A percentile compares a stretch with the other conserved stretches of the same genome.
These are phyloP conservation scores for Camponotus vicinus DNA, from an alignment of 1,140 invertebrate species.

Conservation along the genomic window DNA sequence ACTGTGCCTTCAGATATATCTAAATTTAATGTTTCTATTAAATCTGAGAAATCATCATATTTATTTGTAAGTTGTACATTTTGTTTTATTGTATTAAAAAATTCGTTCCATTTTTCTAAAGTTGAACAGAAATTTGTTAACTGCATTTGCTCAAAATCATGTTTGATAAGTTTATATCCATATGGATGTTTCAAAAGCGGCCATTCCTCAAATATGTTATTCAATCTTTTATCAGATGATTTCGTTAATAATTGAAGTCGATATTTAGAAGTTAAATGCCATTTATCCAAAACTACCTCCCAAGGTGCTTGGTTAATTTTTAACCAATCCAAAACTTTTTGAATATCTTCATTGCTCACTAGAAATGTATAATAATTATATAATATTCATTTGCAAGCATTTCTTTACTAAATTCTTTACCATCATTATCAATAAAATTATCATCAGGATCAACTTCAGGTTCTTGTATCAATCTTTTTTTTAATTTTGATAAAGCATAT, in stretches of 20 bases:
- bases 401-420: no score
- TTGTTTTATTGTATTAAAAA: background rate
- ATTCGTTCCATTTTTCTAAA: slow-evolving; percentile 6
- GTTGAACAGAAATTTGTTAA: background rate
- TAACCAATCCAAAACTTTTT: no score
- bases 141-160: slow-evolving; percentile 5
- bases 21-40: slow-evolving; percentile 7
- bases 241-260: background rate
- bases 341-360: no score
- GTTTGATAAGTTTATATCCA: background rate
- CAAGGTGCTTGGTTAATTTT: no score
- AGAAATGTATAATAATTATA: no score
- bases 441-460: no score
- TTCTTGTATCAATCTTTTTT: no score
- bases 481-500: no score
- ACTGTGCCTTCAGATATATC: background rate
- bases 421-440: no score
- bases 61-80: background rate
- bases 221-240: slow-evolving; percentile 1
- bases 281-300: no score
- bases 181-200: slow-evolving; percentile 12
- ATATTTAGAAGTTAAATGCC: background rate
- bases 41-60: slow-evolving; percentile 15
- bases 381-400: no score
- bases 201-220: slow-evolving; percentile 18